Evolutionary conservation across 2,113 vertebrate species (phyloP).

Genomic region (Oophaga pumilio): DNA sequence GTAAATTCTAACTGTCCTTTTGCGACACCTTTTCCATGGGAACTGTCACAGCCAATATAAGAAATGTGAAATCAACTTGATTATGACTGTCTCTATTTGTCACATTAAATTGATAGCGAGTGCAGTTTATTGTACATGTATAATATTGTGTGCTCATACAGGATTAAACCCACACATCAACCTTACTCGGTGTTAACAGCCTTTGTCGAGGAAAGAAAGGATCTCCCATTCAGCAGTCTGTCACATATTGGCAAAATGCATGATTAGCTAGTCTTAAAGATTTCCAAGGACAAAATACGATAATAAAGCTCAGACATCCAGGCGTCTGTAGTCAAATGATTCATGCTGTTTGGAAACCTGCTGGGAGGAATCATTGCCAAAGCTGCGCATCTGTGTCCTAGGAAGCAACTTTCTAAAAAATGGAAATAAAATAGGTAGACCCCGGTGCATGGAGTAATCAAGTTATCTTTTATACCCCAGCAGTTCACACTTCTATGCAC

Average conservation of each 20-base stretch:
- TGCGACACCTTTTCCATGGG: background rate
- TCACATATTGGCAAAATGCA: conserved; percentile 52
- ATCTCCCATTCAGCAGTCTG: conserved; percentile 50
- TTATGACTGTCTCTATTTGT: background rate
- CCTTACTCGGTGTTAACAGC: conserved; percentile 30
- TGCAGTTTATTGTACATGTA: conserved; percentile 19
- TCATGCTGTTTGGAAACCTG: conserved; percentile 58
- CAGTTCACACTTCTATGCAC: background rate
- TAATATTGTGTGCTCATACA: conserved; percentile 32
- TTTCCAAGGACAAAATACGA: conserved; percentile 59
- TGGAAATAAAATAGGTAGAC: conserved; percentile 27
- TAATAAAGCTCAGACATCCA: conserved; percentile 52
- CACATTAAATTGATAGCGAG: conserved; percentile 20
- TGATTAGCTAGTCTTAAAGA: conserved; percentile 59
- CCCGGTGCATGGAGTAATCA: background rate
- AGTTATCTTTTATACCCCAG: conserved; percentile 1
- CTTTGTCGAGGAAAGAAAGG: conserved; percentile 59
- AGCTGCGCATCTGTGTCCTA: conserved; percentile 53
- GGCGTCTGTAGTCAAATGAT: conserved; percentile 59
- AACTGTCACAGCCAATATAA: background rate
- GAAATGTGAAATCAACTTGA: background rate
- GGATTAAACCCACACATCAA: conserved; percentile 47
- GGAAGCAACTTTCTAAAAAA: conserved; percentile 39
- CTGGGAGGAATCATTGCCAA: conserved; percentile 47
- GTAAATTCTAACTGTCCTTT: too few species aligned